These are phyloP conservation scores for Tromatobia lineatoria DNA, from an alignment of 2,888 invertebrate species.

Conservation along the genomic window DNA sequence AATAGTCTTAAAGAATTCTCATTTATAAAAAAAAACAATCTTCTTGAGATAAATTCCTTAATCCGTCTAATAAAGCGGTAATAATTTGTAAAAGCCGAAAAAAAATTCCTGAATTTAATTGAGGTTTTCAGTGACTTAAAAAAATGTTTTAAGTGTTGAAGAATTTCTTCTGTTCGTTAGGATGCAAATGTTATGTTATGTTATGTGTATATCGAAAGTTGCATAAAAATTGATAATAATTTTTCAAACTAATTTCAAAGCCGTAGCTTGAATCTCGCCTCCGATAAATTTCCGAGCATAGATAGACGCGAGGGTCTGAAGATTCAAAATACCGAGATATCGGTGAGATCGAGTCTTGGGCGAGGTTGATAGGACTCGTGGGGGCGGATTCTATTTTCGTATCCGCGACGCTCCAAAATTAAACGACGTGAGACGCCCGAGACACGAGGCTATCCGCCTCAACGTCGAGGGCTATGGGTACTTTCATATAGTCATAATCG, in stretches of 20 bases:
- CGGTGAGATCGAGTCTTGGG: conserved; percentile 46
- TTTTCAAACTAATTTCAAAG: not conserved
- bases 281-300: not conserved
- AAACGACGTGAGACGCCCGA: conserved; percentile 79
- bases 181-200: too few relatives aligned
- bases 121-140: too few relatives aligned
- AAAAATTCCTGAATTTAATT: too few relatives aligned
- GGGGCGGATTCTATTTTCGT: conserved; percentile 78
- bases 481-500: conserved; percentile 9
- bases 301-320: not conserved
- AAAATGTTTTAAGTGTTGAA: too few relatives aligned
- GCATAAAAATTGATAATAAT: not conserved
- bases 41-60: too few relatives aligned
- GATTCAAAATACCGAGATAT: conserved; percentile 39
- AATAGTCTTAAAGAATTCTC: too few relatives aligned
- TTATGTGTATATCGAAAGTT: too few relatives aligned
- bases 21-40: too few relatives aligned
- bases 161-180: too few relatives aligned
- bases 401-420: conserved; percentile 78
- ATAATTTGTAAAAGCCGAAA: too few relatives aligned
- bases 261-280: not conserved
- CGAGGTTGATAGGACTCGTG: conserved; percentile 62
- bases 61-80: too few relatives aligned
- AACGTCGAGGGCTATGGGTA: conserved; percentile 40
- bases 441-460: conserved; percentile 59